Percentiles rank a stretch among this genome's conserved stretches.
phyloP scores from a whole-genome alignment of 2,797 vertebrate species.

The Pseudotriccus pelzelni region DNA sequence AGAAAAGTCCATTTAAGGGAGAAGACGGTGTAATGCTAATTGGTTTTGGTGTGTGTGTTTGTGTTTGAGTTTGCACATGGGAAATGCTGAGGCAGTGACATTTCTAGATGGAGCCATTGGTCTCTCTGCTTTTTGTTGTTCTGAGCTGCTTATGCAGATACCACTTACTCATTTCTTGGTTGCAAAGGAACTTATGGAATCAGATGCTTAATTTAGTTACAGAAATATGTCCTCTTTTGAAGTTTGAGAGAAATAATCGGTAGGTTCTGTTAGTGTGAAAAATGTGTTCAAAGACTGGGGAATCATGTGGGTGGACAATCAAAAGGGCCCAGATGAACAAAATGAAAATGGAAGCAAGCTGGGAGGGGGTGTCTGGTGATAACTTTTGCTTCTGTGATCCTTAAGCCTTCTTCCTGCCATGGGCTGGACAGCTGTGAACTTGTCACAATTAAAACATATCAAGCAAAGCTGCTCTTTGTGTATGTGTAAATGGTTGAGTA shows the following conservation, averaged over 20 bases:
- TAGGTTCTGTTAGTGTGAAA: not conserved
- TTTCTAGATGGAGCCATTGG: not conserved
- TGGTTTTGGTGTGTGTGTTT: not conserved
- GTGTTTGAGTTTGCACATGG: not conserved
- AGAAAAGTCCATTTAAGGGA: not conserved
- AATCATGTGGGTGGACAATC: not conserved
- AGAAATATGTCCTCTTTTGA: not conserved
- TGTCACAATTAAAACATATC: not conserved
- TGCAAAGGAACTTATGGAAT: not conserved
- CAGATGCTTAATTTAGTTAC: not conserved
- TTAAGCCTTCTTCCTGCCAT: not conserved
- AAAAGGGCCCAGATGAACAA: not conserved
- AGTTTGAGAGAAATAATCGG: not conserved
- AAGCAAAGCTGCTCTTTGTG: not conserved
- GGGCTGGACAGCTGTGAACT: not conserved
- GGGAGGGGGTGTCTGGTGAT: not conserved
- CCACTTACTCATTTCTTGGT: not conserved
- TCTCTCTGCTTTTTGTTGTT: not conserved
- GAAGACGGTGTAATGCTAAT: not conserved
- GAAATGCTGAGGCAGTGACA: not conserved
- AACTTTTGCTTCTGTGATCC: not conserved
- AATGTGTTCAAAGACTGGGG: not conserved
- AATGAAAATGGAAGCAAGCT: not conserved
- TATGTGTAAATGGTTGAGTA: not conserved
- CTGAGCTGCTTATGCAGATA: not conserved